These are phyloP conservation scores for Apus apus DNA, from an alignment of 2,113 vertebrate genomes.

Conservation along the genomic window DNA sequence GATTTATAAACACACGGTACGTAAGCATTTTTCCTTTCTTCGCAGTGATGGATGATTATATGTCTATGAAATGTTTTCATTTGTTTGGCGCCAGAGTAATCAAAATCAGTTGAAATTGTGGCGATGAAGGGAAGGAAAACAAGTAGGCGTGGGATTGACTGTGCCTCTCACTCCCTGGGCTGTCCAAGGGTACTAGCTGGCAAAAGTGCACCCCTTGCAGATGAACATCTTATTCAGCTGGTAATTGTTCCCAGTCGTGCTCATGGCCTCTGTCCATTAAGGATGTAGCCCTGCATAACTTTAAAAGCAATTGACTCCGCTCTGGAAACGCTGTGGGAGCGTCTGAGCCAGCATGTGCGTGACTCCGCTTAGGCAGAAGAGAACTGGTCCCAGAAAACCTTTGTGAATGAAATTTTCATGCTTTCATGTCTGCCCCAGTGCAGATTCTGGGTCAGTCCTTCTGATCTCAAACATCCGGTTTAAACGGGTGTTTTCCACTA, in stretches of 20 bases:
- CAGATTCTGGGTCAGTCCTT: conserved; percentile 64
- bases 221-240: conserved; percentile 54
- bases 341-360: conserved; percentile 64
- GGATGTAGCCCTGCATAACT: conserved; percentile 52
- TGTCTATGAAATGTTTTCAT: conserved; percentile 78
- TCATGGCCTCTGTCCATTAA: conserved; percentile 72
- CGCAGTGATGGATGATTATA: conserved; percentile 74
- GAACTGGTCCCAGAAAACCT: conserved; percentile 64
- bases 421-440: conserved; percentile 74
- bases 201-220: conserved; percentile 29
- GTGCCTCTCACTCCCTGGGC: background rate
- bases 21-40: conserved; percentile 73
- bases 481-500: conserved; percentile 68
- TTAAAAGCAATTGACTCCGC: conserved; percentile 49
- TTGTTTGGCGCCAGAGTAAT: conserved; percentile 81
- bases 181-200: conserved; percentile 57
- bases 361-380: conserved; percentile 64
- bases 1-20: conserved; percentile 72
- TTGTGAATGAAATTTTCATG: conserved; percentile 57
- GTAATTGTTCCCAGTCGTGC: conserved; percentile 78
- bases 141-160: conserved; percentile 65
- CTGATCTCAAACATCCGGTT: conserved; percentile 71
- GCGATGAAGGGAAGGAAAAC: conserved; percentile 68
- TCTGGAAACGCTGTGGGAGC: conserved; percentile 58
- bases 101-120: conserved; percentile 77